phyloP scores from a whole-genome alignment of 1,140 invertebrate genomes.

The Protaetia brevitarsis region DNA sequence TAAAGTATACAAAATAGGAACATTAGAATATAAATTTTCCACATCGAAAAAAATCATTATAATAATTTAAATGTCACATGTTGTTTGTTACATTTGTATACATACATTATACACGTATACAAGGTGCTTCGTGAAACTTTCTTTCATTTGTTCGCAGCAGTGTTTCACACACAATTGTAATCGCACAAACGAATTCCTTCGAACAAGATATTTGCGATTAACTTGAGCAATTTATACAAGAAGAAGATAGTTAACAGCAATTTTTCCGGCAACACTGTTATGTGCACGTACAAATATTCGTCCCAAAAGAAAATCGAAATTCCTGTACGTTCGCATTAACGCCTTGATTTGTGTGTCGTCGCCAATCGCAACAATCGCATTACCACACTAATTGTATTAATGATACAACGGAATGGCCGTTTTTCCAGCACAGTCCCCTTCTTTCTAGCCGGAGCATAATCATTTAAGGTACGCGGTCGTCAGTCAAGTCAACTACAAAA shows the following conservation, averaged over 20 bases:
- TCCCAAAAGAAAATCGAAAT: constrained; percentile 3
- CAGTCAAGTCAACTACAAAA: constrained; percentile 5
- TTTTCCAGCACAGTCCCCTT: constrained; percentile 3
- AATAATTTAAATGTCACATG: too few relatives aligned
- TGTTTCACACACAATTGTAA: too few relatives aligned
- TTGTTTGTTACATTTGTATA: too few relatives aligned
- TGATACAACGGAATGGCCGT: constrained; percentile 20
- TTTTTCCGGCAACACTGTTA: neutral
- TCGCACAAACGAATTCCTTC: too few relatives aligned
- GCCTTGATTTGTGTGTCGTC: constrained; percentile 15
- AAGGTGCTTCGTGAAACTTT: too few relatives aligned
- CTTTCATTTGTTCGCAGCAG: too few relatives aligned
- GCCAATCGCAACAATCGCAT: constrained; percentile 15
- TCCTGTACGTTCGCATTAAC: constrained; percentile 1
- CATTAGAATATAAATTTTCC: too few relatives aligned
- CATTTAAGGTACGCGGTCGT: constrained; percentile 11
- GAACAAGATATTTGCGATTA: neutral
- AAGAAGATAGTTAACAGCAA: neutral
- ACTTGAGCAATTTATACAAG: neutral
- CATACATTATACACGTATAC: too few relatives aligned
- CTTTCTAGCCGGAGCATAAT: constrained; percentile 7
- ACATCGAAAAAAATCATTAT: too few relatives aligned
- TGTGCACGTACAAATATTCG: neutral
- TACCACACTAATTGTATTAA: constrained; percentile 22
- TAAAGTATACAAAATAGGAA: too few relatives aligned